Evolutionary conservation across 1,140 invertebrate genomes (phyloP), one percentile per base, ranked within the genome.

Genomic region (Listronotus bonariensis): DNA sequence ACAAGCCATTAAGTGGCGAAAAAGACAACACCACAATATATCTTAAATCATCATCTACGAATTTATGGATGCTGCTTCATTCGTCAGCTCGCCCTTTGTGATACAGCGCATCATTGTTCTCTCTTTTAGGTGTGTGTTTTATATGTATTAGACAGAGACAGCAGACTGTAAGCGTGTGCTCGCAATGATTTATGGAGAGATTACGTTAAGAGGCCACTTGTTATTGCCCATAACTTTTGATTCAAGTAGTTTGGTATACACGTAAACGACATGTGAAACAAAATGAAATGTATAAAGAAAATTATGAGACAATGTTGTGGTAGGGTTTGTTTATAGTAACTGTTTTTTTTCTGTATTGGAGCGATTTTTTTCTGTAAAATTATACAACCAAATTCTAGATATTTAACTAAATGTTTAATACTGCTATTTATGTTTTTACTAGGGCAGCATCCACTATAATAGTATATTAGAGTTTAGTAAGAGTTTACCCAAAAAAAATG

Each of bases 191-290:
- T 77, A 77, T 68, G 72, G 70, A 66, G 68, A 75, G 76, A 77
- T 77, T 77, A 77, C 76, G 74, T 74, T 74, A 72, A 77, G 74
- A 78, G 74, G 74, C 76, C 75, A 78, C 76, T 77, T 76, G 76
- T 78, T 78, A 77, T 78, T 76, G 73, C 71, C 76, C 73, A 78
- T 77, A 77, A 78, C 76, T 77, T 74, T 68, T 74, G 75, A 78
- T 76, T 75, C 71, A 74, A 74, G 71, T 72, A 68, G 59, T 61
- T 68, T 56, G 61, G 66, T 72, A 71, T 20, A 72, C 65, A 74
- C 69, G 63, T 62, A 66, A 40, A 40, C 34, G 43, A 14, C 43
- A 10, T 36, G 34, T 36, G 34, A 36, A 36, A 36, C 34, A 36
- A 36, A 36, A 36, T 36, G 34, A 36, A 36, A 36, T 36, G 34